phyloP scores from a whole-genome alignment of 2,888 invertebrate genomes.

The Argyresthia albistria region DNA sequence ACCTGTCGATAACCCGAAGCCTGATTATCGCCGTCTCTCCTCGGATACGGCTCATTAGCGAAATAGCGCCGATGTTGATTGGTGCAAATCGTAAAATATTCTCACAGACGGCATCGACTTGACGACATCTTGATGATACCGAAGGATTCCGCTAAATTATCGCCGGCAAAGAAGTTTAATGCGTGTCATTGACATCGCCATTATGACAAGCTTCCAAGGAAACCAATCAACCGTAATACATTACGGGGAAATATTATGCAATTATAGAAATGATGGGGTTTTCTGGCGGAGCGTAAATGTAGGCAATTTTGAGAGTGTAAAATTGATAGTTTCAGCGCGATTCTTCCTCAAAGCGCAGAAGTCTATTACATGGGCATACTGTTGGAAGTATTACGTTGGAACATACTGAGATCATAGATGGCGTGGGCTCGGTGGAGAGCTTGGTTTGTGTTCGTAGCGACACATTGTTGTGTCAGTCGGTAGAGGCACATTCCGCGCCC shows the following conservation, averaged over 20 bases:
- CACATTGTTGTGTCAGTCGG: constrained; percentile 3
- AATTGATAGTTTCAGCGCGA: too few species aligned
- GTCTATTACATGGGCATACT: too few species aligned
- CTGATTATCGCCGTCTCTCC: constrained; percentile 29
- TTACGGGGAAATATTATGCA: not conserved
- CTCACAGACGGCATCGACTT: constrained; percentile 1
- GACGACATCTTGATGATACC: constrained; percentile 3
- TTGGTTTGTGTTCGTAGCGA: not conserved
- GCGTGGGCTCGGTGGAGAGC: not conserved
- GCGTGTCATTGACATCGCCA: constrained; percentile 1
- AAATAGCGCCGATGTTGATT: constrained; percentile 43
- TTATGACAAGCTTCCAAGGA: not conserved
- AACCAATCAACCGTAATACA: not conserved
- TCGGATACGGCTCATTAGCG: constrained; percentile 61
- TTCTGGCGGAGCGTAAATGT: not conserved
- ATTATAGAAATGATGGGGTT: not conserved
- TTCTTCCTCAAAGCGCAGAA: too few species aligned
- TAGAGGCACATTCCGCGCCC: constrained; percentile 7
- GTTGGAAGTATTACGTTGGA: too few species aligned
- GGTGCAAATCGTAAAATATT: constrained; percentile 25
- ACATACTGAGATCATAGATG: not conserved
- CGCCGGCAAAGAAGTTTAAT: not conserved
- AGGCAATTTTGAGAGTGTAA: too few species aligned
- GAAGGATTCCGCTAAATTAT: not conserved
- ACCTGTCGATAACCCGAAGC: constrained; percentile 50